Conservation (phyloP, 1,140 invertebrate species). For the Drosophila varians region DNA sequence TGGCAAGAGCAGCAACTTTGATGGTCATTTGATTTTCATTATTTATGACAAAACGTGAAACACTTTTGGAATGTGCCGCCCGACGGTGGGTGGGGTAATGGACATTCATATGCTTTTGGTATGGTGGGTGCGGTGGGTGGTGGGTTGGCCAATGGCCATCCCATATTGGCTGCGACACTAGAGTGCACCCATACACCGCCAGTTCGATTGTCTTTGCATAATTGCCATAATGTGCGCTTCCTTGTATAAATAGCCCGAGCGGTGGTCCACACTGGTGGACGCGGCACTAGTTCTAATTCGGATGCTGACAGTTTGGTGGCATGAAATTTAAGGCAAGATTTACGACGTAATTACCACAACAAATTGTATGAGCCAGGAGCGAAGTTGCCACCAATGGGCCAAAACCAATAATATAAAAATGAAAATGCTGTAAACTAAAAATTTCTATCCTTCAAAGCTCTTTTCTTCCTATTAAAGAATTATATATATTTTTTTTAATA, state of each 20-base stretch:
- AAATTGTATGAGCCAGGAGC: conserved; percentile 48
- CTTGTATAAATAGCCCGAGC: conserved; percentile 66
- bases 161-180: conserved; percentile 14
- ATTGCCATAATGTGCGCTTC: conserved; percentile 34
- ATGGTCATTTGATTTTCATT: conserved; percentile 79
- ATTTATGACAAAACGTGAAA: conserved; percentile 79
- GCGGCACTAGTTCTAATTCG: conserved; percentile 73
- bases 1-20: conserved; percentile 37
- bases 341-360: conserved; percentile 66
- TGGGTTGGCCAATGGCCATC: not conserved
- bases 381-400: conserved; percentile 8
- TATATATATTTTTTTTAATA: too few relatives aligned
- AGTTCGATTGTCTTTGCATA: conserved; percentile 68
- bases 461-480: too few relatives aligned
- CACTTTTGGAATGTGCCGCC: conserved; percentile 60
- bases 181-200: conserved; percentile 36
- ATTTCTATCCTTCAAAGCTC: too few relatives aligned
- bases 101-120: not conserved
- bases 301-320: conserved; percentile 69
- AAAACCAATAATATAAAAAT: not conserved
- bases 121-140: not conserved
- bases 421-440: too few relatives aligned
- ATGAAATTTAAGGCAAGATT: conserved; percentile 69
- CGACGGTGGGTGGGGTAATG: conserved; percentile 3
- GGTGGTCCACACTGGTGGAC: conserved; percentile 31